phyloP scores from a whole-genome alignment of 2,113 vertebrate species.

The Ovibos moschatus region DNA sequence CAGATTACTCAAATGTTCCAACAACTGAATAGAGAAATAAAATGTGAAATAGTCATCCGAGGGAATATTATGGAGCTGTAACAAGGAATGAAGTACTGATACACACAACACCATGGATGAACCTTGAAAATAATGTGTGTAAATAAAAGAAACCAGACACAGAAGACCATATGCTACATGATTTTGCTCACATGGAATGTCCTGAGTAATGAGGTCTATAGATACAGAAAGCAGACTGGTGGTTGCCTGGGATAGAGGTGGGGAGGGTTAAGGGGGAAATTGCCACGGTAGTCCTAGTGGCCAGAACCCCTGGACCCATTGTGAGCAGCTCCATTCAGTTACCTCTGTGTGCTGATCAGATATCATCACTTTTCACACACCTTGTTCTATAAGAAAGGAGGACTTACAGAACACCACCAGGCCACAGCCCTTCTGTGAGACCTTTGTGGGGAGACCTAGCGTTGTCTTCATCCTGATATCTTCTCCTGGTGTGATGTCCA shows the following conservation, averaged over 20 bases:
- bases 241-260: neutral
- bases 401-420: fast-evolving
- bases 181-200: neutral
- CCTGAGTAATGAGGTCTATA: neutral
- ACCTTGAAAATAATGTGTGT: neutral
- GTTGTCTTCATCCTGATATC: neutral
- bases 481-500: neutral
- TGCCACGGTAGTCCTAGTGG: too few relatives aligned
- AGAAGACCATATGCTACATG: neutral
- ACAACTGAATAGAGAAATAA: neutral
- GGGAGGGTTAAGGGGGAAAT: neutral
- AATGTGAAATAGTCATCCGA: neutral
- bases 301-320: neutral
- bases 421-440: neutral
- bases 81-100: neutral
- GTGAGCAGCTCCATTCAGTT: neutral
- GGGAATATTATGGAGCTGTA: neutral
- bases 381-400: fast-evolving
- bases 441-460: neutral
- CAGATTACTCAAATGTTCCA: neutral
- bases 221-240: neutral
- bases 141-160: neutral
- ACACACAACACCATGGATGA: neutral
- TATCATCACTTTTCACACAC: neutral
- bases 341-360: neutral